Base-by-base conservation (phyloP, 2,888 invertebrate genomes). In the Deilephila elpenor region DNA sequence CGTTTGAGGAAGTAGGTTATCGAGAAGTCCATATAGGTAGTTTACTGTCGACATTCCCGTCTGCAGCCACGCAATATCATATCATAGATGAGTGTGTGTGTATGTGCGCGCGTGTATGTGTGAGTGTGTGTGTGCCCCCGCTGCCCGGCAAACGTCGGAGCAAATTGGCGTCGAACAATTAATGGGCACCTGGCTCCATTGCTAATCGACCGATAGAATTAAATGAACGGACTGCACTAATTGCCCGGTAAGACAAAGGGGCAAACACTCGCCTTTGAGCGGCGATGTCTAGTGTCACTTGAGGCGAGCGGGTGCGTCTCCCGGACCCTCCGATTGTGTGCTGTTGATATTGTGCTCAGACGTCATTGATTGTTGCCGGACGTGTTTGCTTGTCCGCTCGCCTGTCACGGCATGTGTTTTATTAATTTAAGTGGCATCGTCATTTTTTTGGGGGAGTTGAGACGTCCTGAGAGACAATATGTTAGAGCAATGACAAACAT, bases 181-280 rank as follows among this genome's bases (percentile, higher is more conserved):
- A 93, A 91, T 92, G 90, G 90, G 83, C 88, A 90, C 90, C 91
- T 91, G 90, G 88, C 86, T 88, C 89, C 86, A 86, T 89, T 90
- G 89, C 91, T 94, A 94, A 94, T 94, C 94, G 94, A 93, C 91
- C 93, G 93, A 93, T 93, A 93, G 92, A 93, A 94, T 94, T 94
- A 94, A 94, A 93, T 92, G 93, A 93, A 93, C 94, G 93, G 93
- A 89, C 91, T 89, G 90, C 90, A 93, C 93, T 94, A 94, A 94
- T 94, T 94, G 94, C 86, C 91, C 87, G 86, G 92, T 92, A 94
- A 94, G 94, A 93, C 93, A 94, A 94, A 93, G 94, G 92, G 91
- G 89, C 93, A 93, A 94, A 94, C 94, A 94, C 89, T 93, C 91
- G 87, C 92, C 93, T 93, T 93, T 93, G 93, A 91, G 86, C 86